Conservation (phyloP, 2,113 vertebrate genomes). For the Speoplatyrhinus poulsoni region DNA sequence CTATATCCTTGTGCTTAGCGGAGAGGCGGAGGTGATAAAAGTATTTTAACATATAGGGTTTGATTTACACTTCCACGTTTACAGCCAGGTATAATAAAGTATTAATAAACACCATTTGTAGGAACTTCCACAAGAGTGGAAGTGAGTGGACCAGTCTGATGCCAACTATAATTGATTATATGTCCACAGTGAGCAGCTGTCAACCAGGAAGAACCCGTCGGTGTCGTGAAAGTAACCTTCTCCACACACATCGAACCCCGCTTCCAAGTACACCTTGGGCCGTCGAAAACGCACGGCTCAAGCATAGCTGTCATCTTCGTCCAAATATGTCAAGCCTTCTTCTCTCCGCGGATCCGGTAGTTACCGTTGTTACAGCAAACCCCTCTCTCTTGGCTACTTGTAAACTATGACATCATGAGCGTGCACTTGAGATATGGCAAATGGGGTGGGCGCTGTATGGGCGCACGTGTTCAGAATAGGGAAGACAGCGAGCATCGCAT, state of each 20-base stretch:
- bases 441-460: constrained; percentile 68
- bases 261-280: background rate
- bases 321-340: background rate
- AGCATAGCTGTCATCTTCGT: constrained; percentile 1
- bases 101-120: constrained; percentile 61
- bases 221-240: background rate
- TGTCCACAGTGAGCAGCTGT: constrained; percentile 29
- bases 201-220: constrained; percentile 13
- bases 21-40: constrained; percentile 65
- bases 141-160: constrained; percentile 28
- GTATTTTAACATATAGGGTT: constrained; percentile 60
- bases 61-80: constrained; percentile 37
- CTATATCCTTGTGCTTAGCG: constrained; percentile 58
- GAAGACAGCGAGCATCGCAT: constrained; percentile 72
- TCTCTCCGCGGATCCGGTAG: constrained; percentile 12
- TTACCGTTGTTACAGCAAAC: constrained; percentile 1
- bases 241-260: background rate
- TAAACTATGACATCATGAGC: constrained; percentile 77
- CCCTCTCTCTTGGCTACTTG: constrained; percentile 42
- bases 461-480: constrained; percentile 79
- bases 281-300: background rate
- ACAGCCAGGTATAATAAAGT: constrained; percentile 32
- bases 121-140: constrained; percentile 45
- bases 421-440: constrained; percentile 58
- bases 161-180: constrained; percentile 27